phyloP scores from a whole-genome alignment of 2,113 vertebrate genomes.

The Amazona guildingii region DNA sequence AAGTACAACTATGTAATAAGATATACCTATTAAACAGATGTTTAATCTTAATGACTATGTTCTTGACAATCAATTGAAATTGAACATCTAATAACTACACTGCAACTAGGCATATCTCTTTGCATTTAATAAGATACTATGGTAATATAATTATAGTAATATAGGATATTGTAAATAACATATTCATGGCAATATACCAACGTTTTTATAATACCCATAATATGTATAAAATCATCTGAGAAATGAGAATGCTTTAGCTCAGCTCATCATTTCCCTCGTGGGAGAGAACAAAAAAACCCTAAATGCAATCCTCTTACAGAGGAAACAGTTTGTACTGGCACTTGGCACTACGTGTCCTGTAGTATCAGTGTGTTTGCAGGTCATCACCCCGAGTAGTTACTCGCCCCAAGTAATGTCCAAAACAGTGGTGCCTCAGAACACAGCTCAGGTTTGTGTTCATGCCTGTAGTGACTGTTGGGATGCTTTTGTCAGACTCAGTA shows the following conservation, averaged over 20 bases:
- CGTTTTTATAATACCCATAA: conserved; percentile 21
- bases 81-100: conserved; percentile 76
- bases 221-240: background rate
- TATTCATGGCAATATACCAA: conserved; percentile 43
- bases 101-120: conserved; percentile 67
- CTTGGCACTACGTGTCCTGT: background rate
- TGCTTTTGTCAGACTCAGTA: background rate
- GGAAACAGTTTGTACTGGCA: background rate
- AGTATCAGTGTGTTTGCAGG: background rate
- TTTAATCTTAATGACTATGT: conserved; percentile 78
- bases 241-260: conserved; percentile 32
- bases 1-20: conserved; percentile 79
- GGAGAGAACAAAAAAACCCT: background rate
- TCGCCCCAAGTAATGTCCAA: background rate
- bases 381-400: background rate
- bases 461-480: background rate
- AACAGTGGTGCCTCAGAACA: background rate
- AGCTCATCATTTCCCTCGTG: conserved; percentile 19
- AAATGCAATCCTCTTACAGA: background rate
- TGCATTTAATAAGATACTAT: conserved; percentile 69
- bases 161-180: conserved; percentile 52
- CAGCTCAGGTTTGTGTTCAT: background rate
- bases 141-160: conserved; percentile 56
- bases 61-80: conserved; percentile 78
- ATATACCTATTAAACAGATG: conserved; percentile 83